Conservation (phyloP, 2,113 vertebrate species). For the Symphodus melops region DNA sequence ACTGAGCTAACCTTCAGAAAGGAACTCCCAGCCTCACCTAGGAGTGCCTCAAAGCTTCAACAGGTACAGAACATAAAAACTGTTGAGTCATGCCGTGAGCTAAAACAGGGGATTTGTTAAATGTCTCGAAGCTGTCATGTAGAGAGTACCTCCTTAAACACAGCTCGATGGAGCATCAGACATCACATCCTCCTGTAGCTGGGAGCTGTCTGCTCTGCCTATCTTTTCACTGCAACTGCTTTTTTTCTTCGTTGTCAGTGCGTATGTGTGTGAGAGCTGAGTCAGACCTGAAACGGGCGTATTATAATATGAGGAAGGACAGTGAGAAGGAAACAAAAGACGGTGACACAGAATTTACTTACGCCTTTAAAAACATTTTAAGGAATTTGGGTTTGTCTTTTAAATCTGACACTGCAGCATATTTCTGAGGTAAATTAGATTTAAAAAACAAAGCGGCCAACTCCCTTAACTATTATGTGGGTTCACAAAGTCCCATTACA, state of each 20-base stretch:
- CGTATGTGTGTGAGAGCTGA: conserved; percentile 22
- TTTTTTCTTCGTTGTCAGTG: conserved; percentile 9
- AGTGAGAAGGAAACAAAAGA: conserved; percentile 45
- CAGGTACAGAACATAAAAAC: conserved; percentile 17
- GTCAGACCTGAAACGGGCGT: conserved; percentile 30
- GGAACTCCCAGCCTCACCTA: conserved; percentile 21
- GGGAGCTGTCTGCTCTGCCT: conserved; percentile 50
- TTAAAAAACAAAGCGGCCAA: conserved; percentile 19
- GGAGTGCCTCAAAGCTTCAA: conserved; percentile 9
- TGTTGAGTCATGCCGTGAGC: background rate
- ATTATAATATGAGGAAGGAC: conserved; percentile 16
- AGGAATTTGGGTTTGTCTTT: conserved; percentile 24
- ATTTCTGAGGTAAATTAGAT: conserved; percentile 34
- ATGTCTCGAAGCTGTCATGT: conserved; percentile 1
- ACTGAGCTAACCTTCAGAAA: background rate
- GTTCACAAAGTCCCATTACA: conserved; percentile 8
- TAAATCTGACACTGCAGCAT: conserved; percentile 32
- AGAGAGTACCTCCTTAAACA: background rate
- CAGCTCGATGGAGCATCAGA: conserved; percentile 6
- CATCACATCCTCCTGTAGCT: conserved; percentile 35
- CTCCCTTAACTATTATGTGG: conserved; percentile 13
- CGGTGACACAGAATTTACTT: conserved; percentile 56
- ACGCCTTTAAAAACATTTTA: conserved; percentile 1
- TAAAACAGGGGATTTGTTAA: background rate
- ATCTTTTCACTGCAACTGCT: conserved; percentile 21